phyloP scores from a whole-genome alignment of 2,113 vertebrate genomes.

The Erythrocercus mccallii region DNA sequence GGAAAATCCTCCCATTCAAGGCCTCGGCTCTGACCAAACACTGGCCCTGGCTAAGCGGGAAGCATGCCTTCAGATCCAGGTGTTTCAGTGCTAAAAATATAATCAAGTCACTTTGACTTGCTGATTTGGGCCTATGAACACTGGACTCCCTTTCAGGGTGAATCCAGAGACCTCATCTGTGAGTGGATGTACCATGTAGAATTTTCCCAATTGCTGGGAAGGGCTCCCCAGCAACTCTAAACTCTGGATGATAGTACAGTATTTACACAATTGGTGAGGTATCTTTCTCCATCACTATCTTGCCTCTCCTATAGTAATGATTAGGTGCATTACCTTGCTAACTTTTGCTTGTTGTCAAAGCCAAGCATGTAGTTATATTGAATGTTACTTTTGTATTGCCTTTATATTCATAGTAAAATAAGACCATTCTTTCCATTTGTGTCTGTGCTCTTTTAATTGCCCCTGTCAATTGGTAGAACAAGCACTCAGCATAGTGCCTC shows the following conservation, averaged over 20 bases:
- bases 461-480: background rate
- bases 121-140: background rate
- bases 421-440: background rate
- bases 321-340: background rate
- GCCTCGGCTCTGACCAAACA: background rate
- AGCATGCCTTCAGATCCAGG: background rate
- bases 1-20: background rate
- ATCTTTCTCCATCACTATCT: background rate
- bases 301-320: background rate
- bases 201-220: background rate
- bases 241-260: background rate
- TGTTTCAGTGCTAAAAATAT: background rate
- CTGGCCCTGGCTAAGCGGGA: background rate
- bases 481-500: background rate
- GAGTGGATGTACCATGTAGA: rapidly evolving
- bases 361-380: background rate
- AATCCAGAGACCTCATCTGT: background rate
- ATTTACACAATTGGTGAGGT: background rate
- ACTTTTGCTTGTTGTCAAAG: background rate
- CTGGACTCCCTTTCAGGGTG: background rate
- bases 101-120: background rate
- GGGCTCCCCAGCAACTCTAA: background rate
- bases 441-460: background rate
- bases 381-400: background rate
- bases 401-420: background rate